Evolutionary conservation across 2,113 vertebrate species (phyloP).

Genomic region (Saccopteryx bilineata): DNA sequence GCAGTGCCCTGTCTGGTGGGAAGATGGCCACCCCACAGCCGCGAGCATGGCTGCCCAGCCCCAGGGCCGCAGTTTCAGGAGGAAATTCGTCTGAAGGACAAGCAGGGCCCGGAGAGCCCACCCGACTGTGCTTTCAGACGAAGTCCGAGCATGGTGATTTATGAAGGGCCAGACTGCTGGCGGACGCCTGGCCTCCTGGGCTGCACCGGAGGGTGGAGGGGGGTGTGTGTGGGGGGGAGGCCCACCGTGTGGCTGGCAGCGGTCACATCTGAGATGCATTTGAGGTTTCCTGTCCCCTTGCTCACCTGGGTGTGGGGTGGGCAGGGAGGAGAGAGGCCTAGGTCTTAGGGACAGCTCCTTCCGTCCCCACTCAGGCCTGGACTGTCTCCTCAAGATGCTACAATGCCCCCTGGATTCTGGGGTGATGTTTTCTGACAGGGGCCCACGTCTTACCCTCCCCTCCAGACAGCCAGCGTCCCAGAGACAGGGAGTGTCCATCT

Average conservation of each 20-base stretch:
- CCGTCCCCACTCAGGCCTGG: too few relatives aligned
- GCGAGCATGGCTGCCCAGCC: neutral
- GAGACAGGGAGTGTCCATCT: accelerated
- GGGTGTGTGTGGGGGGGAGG: accelerated
- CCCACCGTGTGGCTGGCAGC: neutral
- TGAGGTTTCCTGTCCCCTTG: neutral
- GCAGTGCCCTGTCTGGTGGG: neutral
- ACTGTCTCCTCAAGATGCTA: too few relatives aligned
- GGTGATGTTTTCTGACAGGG: accelerated
- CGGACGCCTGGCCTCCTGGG: neutral
- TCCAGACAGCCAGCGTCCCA: neutral
- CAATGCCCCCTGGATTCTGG: neutral
- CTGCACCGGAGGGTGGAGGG: neutral
- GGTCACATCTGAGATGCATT: neutral
- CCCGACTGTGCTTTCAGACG: neutral
- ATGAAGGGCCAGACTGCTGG: slow-evolving; percentile 6
- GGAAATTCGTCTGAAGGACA: neutral
- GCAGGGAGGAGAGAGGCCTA: neutral
- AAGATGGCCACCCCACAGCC: neutral
- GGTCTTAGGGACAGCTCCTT: neutral
- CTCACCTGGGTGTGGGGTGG: neutral
- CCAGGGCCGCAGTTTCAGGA: neutral
- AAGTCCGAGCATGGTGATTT: neutral
- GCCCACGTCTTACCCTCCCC: neutral
- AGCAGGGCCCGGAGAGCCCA: neutral